Base-by-base conservation (phyloP, 2,113 vertebrate genomes). In the Pseudorectes ferrugineus region DNA sequence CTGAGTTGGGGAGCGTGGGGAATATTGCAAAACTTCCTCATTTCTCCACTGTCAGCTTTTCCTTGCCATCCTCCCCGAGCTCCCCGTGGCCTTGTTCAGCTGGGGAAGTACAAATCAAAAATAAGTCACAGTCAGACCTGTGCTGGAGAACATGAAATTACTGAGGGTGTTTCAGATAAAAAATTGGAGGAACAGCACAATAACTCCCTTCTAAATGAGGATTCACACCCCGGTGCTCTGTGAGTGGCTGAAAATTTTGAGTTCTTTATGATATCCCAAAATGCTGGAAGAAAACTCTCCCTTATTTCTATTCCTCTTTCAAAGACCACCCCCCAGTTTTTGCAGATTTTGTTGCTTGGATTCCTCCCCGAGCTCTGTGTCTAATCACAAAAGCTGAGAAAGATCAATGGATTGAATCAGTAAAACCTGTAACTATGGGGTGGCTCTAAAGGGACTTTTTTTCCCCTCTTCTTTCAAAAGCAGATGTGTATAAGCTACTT, bases 51-150 rank as follows among this genome's bases (percentile, higher is more conserved):
- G 42, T 3, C 52, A 78, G 16, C 48, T 83, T 73, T 58, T 68
- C 22, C 23, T 28, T 48, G 31, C 1, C 1, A 2, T 25, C 40
- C 40, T 40, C 43, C n/a, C 16, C 0, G 3, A 46, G 49, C 23
- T 54, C 17, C 54, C 33, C 21, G 3, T 3, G 58, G 42, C 33
- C 43, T 62, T 26, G 21, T 48, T 43, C 59, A 45, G 58, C 51
- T 42, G 23, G 36, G 51, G 12, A 42, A 62, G 8, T 4, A 11
- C 52, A 40, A 71, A 35, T 31, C 78, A 51, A 3, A 24, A 36
- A 19, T 2, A 52, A 84, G 22, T 24, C 65, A 70, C 70, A 72
- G n/a, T 19, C 48, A 71, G 77, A 28, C 10, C 42, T 85, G 54
- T 18, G 29, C 16, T 48, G 63, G 19, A 88, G 48, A 92, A 43